A percentile compares a stretch with the other conserved stretches of the same genome.
Conservation (phyloP, 2,113 vertebrate genomes). For the Microcebus murinus region DNA sequence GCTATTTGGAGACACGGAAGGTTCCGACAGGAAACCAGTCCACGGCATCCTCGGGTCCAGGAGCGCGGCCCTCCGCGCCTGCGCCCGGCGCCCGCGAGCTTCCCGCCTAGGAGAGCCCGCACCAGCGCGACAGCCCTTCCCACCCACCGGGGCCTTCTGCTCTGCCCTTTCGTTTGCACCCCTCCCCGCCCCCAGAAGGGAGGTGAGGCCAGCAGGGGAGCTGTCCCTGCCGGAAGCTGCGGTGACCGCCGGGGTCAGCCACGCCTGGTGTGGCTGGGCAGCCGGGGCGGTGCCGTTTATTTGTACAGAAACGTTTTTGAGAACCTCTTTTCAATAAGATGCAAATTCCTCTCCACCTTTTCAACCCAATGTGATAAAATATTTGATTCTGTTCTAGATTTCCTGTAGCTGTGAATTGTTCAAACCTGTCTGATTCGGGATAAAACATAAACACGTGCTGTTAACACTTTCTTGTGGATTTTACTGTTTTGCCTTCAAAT, state of each 20-base stretch:
- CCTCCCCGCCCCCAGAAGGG: neutral
- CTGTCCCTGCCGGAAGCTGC: neutral
- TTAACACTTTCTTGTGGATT: conserved; percentile 82
- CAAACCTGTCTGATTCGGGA: conserved; percentile 75
- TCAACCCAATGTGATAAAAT: conserved; percentile 57
- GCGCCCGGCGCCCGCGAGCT: neutral
- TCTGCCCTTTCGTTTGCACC: conserved; percentile 79
- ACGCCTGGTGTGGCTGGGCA: neutral
- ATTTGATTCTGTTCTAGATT: conserved; percentile 79
- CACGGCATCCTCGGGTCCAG: conserved; percentile 71
- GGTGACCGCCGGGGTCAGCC: neutral
- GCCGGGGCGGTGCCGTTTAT: neutral
- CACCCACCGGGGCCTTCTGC: conserved; percentile 45
- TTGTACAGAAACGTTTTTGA: conserved; percentile 78
- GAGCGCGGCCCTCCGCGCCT: conserved; percentile 64
- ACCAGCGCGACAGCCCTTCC: conserved; percentile 59
- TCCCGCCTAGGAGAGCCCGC: conserved; percentile 30
- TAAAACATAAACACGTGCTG: conserved; percentile 62
- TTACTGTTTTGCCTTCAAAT: conserved; percentile 87
- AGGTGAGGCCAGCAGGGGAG: conserved; percentile 22
- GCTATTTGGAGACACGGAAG: conserved; percentile 78
- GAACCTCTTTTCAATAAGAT: conserved; percentile 64
- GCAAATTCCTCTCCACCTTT: conserved; percentile 57
- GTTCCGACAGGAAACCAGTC: conserved; percentile 10
- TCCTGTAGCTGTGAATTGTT: conserved; percentile 83